Evolutionary conservation across 2,797 vertebrate genomes (phyloP), one percentile per base, ranked within the genome.

Genomic region (Ateles fusciceps): DNA sequence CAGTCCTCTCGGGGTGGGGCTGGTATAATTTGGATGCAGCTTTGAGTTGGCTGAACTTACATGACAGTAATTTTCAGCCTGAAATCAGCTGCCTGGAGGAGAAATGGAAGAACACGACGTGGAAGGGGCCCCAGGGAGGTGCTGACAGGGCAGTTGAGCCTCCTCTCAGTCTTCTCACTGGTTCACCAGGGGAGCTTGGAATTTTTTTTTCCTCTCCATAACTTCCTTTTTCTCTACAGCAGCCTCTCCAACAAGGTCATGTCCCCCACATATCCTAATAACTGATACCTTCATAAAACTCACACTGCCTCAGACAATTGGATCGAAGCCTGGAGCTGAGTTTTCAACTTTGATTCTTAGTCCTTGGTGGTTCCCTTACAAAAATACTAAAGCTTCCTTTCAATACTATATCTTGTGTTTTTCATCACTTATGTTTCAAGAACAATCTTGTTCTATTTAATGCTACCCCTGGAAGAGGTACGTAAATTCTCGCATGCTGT

Each of bases 1-100:
- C 97, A 96, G 95, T 94, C 96, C 96, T 97, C 97, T 95, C 96
- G 94, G 98, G 98, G 98, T 98, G 98, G 97, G 95, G 97, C 88
- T 1, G 1, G 95, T 96, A 98, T 94, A 95, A 97, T 96, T 98
- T 98, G 98, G 98, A 98, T 96, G 95, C 26, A 75, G 94, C 97
- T 95, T 97, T 64, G 89, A 91, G 94, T 97, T 97, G 97, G 97
- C 98, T 98, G 97, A 98, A 97, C 91, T 98, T 96, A 81, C 61
- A 89, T 76, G 97, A 98, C 78, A 75, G 89, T 97, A 96, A 98
- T 97, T 97, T 96, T 96, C 97, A 97, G 94, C 89, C 92, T 98
- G 94, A 97, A 97, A 80, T 91, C 84, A 97, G 84, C 91, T 96
- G 89, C 93, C 95, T 95, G 97, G 92, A 91, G 92, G 97, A 98